These are phyloP conservation scores for Neodon shergylaensis DNA, from an alignment of 2,113 vertebrate species.

Conservation along the genomic window DNA sequence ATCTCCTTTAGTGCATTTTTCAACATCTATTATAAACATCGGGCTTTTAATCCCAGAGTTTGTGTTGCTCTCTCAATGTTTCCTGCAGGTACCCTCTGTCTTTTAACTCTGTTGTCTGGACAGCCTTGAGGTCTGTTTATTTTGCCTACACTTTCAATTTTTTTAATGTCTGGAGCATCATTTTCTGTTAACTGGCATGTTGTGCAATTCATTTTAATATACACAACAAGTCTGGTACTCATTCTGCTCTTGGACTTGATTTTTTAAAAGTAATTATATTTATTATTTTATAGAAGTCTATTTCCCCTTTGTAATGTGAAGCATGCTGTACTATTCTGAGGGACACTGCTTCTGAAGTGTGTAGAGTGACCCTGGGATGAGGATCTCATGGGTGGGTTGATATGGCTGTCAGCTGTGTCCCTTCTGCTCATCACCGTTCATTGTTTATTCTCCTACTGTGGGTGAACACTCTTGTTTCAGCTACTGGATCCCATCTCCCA, in stretches of 20 bases:
- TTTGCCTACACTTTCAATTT: background rate
- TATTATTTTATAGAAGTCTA: background rate
- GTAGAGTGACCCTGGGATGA: background rate
- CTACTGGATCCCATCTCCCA: background rate
- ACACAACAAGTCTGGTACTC: background rate
- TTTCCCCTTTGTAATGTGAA: background rate
- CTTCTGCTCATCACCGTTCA: accelerated
- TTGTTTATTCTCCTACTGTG: background rate
- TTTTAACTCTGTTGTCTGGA: background rate
- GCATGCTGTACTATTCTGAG: background rate
- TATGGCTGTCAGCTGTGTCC: too few relatives aligned
- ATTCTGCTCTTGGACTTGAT: background rate
- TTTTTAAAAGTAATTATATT: background rate
- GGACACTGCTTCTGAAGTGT: background rate
- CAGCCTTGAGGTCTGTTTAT: background rate
- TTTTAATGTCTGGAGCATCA: background rate
- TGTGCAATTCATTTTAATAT: background rate
- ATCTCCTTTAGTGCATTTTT: background rate
- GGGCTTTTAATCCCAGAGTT: background rate
- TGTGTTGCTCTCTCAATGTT: background rate
- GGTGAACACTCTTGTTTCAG: background rate
- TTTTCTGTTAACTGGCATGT: background rate
- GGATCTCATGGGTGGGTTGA: accelerated
- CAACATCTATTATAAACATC: too few relatives aligned
- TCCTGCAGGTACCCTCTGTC: background rate